Conservation (phyloP, 2,113 vertebrate genomes). For the Natator depressus region DNA sequence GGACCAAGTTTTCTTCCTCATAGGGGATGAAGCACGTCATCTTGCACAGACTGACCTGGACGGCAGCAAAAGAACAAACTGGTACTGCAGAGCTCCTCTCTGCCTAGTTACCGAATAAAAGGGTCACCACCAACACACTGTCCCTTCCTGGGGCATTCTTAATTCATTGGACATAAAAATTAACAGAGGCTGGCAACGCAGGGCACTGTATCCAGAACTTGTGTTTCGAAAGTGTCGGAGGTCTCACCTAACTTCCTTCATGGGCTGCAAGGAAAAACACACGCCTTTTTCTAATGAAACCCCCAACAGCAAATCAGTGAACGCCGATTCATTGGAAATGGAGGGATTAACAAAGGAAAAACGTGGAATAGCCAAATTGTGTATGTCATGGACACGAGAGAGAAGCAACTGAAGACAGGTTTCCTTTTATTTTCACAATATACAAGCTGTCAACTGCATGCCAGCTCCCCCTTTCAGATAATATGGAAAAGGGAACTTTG, state of each 20-base stretch:
- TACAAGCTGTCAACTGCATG: neutral
- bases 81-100: neutral
- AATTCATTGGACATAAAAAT: neutral
- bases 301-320: neutral
- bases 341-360: neutral
- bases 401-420: neutral
- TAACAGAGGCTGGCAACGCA: no score
- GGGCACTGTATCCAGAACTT: no score
- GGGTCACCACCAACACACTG: neutral
- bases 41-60: neutral
- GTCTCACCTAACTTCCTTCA: neutral
- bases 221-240: neutral
- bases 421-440: neutral
- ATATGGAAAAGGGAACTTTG: neutral
- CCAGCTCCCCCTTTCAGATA: neutral
- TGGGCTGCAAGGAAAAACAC: neutral
- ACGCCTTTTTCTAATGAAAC: neutral
- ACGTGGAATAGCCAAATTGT: neutral
- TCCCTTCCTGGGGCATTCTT: no score
- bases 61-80: neutral
- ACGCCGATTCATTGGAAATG: neutral
- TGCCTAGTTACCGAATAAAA: neutral
- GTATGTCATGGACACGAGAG: neutral
- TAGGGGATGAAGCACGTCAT: neutral
- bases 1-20: neutral